These are phyloP conservation scores for Xiphophorus birchmanni DNA, from an alignment of 2,797 vertebrate species.

Conservation along the genomic window DNA sequence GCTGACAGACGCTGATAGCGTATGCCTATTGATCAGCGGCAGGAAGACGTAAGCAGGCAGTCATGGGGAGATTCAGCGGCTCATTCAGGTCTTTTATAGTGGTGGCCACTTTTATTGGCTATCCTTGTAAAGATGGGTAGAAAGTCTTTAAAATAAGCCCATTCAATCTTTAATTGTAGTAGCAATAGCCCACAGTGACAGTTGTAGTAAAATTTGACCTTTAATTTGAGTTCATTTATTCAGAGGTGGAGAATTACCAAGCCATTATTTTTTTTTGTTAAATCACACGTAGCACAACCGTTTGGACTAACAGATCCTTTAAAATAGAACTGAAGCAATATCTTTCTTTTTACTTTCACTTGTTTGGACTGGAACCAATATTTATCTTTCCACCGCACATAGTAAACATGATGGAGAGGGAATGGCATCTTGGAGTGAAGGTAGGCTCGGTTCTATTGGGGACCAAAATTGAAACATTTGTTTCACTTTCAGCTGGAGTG, in stretches of 20 bases:
- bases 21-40: slow-evolving; percentile 75
- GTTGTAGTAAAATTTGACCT: neutral
- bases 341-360: neutral
- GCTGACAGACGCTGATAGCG: slow-evolving; percentile 68
- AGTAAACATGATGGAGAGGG: neutral
- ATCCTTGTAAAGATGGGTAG: neutral
- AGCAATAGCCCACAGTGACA: neutral
- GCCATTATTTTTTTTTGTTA: neutral
- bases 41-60: slow-evolving; percentile 49
- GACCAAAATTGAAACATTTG: too few relatives aligned
- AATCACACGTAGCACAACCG: neutral
- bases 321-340: neutral
- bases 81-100: slow-evolving; percentile 60
- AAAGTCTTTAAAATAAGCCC: neutral
- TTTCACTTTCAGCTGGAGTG: too few relatives aligned
- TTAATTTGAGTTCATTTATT: neutral
- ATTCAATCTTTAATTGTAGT: neutral
- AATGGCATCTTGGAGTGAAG: neutral
- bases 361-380: neutral
- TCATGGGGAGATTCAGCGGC: slow-evolving; percentile 55
- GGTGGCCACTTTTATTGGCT: neutral
- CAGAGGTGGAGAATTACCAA: neutral
- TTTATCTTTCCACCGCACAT: neutral
- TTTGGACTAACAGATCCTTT: neutral
- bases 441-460: too few relatives aligned